A percentile compares a stretch with the other conserved stretches of the same genome.
phyloP scores from a whole-genome alignment of 2,113 vertebrate species.

The Ginglymostoma cirratum region DNA sequence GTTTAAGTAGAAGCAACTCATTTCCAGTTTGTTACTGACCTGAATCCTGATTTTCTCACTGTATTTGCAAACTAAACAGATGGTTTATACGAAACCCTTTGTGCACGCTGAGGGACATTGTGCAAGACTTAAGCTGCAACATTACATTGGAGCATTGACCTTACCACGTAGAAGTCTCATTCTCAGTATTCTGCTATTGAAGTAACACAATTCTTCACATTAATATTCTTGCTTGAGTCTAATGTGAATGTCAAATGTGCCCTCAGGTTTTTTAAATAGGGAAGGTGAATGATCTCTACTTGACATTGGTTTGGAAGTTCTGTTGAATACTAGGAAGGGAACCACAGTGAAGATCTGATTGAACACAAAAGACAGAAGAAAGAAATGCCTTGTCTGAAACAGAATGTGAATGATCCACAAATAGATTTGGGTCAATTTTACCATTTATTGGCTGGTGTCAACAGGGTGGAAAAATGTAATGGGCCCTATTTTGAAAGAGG shows the following conservation, averaged over 20 bases:
- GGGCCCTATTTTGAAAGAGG: not conserved
- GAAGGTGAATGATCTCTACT: not conserved
- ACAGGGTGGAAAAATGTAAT: not conserved
- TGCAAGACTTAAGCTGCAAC: not conserved
- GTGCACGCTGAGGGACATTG: not conserved
- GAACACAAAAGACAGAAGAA: not conserved
- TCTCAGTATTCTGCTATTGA: not conserved
- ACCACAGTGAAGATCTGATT: not conserved
- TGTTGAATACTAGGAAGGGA: not conserved
- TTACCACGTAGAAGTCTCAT: not conserved
- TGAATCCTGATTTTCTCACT: constrained; percentile 28
- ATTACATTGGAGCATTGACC: constrained; percentile 3
- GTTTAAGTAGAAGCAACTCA: constrained; percentile 14
- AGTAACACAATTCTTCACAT: not conserved
- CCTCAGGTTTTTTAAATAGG: not conserved
- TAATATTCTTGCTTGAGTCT: not conserved
- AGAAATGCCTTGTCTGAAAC: not conserved
- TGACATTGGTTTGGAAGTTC: not conserved
- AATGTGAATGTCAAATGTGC: not conserved
- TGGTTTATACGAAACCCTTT: constrained; percentile 23
- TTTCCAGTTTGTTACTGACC: constrained; percentile 3
- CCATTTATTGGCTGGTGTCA: not conserved
- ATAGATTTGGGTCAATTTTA: not conserved
- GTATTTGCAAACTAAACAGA: constrained; percentile 33
- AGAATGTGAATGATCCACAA: not conserved